Percentiles rank a stretch among this genome's conserved stretches.
Evolutionary conservation across 2,888 invertebrate genomes (phyloP).

Genomic region (Unio pictorum): DNA sequence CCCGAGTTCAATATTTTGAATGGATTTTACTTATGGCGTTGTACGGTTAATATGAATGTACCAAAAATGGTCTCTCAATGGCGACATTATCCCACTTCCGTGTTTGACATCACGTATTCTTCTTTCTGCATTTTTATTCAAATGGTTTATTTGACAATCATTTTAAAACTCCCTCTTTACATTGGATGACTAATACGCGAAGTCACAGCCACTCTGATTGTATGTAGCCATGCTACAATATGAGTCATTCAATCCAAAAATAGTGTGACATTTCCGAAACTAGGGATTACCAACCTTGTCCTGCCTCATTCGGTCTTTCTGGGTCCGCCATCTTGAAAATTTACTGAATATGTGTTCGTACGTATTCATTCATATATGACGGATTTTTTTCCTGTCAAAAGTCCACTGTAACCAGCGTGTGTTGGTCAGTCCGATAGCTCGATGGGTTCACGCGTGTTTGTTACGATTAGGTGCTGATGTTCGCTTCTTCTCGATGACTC

Average conservation of each 20-base stretch:
- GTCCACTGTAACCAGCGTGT: constrained; percentile 23
- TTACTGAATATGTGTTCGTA: constrained; percentile 29
- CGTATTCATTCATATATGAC: constrained; percentile 30
- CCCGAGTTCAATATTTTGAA: no score
- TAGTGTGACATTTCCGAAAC: constrained; percentile 45
- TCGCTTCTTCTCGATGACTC: constrained; percentile 67
- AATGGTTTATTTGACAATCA: no score
- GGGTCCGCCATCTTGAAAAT: constrained; percentile 66
- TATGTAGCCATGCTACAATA: constrained; percentile 18
- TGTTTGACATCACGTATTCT: no score
- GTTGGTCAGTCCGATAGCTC: constrained; percentile 21
- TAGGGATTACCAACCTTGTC: constrained; percentile 55
- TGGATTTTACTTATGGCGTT: no score
- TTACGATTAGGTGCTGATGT: constrained; percentile 56
- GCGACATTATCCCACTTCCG: no score
- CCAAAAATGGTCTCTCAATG: no score
- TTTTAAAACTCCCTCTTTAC: no score
- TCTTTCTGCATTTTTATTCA: no score
- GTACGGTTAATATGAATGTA: no score
- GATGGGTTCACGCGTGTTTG: constrained; percentile 22
- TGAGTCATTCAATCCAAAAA: constrained; percentile 57
- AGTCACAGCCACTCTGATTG: no score
- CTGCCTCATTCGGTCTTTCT: constrained; percentile 53
- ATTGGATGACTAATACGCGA: no score
- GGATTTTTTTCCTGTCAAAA: constrained; percentile 13